A percentile compares a stretch with the other conserved stretches of the same genome.
Conservation (phyloP, 2,797 vertebrate genomes). For the Spinus pinus region DNA sequence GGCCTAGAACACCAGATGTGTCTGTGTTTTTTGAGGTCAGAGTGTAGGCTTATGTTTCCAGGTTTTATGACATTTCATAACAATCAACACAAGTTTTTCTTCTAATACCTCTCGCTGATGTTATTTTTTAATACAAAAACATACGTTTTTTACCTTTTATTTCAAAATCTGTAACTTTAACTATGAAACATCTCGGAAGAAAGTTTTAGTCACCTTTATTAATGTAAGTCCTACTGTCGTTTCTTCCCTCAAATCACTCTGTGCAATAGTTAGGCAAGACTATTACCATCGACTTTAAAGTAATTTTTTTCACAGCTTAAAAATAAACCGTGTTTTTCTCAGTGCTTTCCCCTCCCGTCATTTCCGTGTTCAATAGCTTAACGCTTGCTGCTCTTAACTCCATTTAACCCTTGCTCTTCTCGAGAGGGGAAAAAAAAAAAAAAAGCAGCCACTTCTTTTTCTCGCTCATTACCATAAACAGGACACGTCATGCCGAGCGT, state of each 20-base stretch:
- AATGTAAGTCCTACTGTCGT: background rate
- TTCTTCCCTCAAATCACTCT: background rate
- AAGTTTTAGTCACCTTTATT: background rate
- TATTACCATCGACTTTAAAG: background rate
- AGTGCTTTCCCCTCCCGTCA: constrained; percentile 21
- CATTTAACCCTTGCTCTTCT: constrained; percentile 56
- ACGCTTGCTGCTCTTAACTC: constrained; percentile 41
- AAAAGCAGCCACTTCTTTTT: background rate
- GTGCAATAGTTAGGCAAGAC: background rate
- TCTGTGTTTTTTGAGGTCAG: constrained; percentile 30
- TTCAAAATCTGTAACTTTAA: background rate
- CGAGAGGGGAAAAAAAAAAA: background rate
- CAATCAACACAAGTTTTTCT: background rate
- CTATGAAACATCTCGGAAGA: background rate
- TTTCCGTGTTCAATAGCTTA: constrained; percentile 47
- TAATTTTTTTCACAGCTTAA: constrained; percentile 19
- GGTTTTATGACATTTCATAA: constrained; percentile 37
- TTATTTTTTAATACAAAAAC: background rate
- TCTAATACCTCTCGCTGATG: background rate
- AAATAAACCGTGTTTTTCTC: constrained; percentile 17
- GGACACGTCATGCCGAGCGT: constrained; percentile 42
- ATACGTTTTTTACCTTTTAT: background rate
- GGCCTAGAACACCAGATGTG: constrained; percentile 63
- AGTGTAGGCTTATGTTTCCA: constrained; percentile 3
- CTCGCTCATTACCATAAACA: constrained; percentile 53